Conservation (phyloP, 2,113 vertebrate genomes). For the Promerops cafer region DNA sequence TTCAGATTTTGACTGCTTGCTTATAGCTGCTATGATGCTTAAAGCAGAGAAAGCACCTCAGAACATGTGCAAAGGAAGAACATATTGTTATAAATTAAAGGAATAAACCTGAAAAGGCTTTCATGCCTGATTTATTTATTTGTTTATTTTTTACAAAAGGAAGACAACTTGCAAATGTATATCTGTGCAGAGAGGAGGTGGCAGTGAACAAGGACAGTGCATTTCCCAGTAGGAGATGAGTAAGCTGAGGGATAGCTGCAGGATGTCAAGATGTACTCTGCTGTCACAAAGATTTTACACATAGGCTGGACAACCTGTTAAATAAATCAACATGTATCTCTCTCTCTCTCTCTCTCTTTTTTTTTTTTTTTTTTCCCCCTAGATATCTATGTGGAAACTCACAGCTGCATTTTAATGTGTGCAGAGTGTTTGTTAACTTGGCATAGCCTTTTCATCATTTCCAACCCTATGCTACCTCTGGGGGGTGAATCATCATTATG, state of each 20-base stretch:
- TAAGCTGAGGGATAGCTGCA: conserved; percentile 28
- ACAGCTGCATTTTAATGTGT: conserved; percentile 13
- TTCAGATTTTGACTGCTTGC: background rate
- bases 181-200: conserved; percentile 1
- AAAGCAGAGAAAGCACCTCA: background rate
- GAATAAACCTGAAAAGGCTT: conserved; percentile 20
- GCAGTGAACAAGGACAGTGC: conserved; percentile 45
- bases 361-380: background rate
- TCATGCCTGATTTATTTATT: conserved; percentile 1
- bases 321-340: conserved; percentile 58
- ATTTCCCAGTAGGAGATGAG: conserved; percentile 58
- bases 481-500: background rate
- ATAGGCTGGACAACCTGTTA: conserved; percentile 45
- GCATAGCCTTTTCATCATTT: conserved; percentile 32
- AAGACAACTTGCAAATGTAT: conserved; percentile 54
- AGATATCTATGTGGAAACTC: conserved; percentile 6
- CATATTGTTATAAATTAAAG: background rate
- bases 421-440: conserved; percentile 20
- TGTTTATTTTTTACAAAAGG: background rate
- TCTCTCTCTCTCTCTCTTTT: background rate
- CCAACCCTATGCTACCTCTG: background rate
- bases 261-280: conserved; percentile 47
- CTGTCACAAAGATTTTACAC: conserved; percentile 67
- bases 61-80: background rate
- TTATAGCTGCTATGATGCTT: background rate